These are phyloP conservation scores for Plagodis pulveraria DNA, from an alignment of 2,888 invertebrate species.

Conservation along the genomic window DNA sequence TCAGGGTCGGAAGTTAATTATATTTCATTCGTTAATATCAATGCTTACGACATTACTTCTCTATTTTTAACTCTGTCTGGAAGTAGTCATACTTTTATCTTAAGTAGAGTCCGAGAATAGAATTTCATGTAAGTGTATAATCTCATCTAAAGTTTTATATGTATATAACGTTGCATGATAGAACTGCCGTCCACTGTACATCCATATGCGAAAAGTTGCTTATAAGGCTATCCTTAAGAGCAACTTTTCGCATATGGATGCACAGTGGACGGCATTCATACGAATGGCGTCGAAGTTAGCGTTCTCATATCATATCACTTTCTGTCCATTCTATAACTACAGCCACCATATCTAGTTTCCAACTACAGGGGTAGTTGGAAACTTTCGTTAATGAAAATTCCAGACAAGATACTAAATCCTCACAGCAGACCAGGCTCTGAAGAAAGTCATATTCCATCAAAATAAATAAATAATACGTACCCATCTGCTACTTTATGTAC, in stretches of 20 bases:
- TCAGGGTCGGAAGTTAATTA: too few species aligned
- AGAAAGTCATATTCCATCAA: too few species aligned
- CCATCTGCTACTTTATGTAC: conserved; percentile 13
- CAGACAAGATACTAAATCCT: conserved; percentile 13
- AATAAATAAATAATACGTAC: background rate
- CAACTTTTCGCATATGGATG: conserved; percentile 50
- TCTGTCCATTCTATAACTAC: conserved; percentile 31
- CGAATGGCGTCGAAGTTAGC: conserved; percentile 47
- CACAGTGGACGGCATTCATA: conserved; percentile 38
- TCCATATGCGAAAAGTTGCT: conserved; percentile 56
- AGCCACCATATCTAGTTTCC: conserved; percentile 36
- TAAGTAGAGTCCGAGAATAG: too few species aligned
- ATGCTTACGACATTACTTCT: too few species aligned
- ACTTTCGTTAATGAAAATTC: conserved; percentile 33
- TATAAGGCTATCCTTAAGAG: conserved; percentile 50
- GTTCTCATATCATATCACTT: conserved; percentile 44
- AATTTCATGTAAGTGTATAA: conserved; percentile 22
- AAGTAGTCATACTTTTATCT: too few species aligned
- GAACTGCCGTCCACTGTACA: conserved; percentile 39
- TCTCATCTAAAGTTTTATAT: conserved; percentile 58
- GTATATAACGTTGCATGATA: conserved; percentile 33
- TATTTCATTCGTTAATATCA: too few species aligned
- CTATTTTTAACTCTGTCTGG: too few species aligned
- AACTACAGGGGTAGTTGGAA: conserved; percentile 32
- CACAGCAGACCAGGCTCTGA: conserved; percentile 9